Evolutionary conservation across 2,888 invertebrate genomes (phyloP).

Genomic region (Rhabditoides inermis): DNA sequence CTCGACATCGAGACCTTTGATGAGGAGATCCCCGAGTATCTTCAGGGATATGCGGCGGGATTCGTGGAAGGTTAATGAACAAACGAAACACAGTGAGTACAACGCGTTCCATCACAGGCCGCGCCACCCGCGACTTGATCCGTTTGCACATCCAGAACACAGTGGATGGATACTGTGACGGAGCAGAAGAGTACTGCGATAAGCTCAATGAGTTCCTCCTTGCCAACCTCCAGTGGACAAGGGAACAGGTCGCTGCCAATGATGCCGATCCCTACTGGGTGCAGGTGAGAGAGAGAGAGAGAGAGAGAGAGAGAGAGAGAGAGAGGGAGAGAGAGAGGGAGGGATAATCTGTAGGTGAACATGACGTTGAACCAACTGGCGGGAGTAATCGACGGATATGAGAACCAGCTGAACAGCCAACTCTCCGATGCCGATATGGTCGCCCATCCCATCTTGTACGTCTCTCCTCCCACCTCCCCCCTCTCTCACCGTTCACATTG

Average conservation of each 20-base stretch:
- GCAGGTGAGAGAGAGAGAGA: constrained; percentile 24
- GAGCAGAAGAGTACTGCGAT: constrained; percentile 44
- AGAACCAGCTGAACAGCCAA: constrained; percentile 16
- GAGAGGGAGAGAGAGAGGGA: too few relatives aligned
- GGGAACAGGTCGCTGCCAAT: constrained; percentile 28
- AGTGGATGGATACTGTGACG: constrained; percentile 42
- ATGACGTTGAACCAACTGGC: constrained; percentile 27
- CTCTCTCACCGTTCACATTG: too few relatives aligned
- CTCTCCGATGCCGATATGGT: constrained; percentile 18
- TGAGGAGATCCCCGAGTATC: constrained; percentile 25
- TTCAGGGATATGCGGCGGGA: constrained; percentile 48
- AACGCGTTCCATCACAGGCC: constrained; percentile 14
- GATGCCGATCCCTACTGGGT: constrained; percentile 47
- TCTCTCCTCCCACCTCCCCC: too few relatives aligned
- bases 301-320: too few relatives aligned
- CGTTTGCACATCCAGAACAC: constrained; percentile 42
- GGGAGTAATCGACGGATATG: constrained; percentile 34
- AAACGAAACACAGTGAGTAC: background rate
- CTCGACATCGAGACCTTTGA: constrained; percentile 40
- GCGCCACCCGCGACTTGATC: constrained; percentile 35
- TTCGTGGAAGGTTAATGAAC: constrained; percentile 36
- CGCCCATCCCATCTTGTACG: constrained; percentile 41
- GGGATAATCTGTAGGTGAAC: constrained; percentile 21
- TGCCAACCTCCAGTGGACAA: constrained; percentile 44
- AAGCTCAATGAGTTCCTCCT: constrained; percentile 35